phyloP scores from a whole-genome alignment of 2,888 invertebrate genomes.

The Andrena hattorfiana region DNA sequence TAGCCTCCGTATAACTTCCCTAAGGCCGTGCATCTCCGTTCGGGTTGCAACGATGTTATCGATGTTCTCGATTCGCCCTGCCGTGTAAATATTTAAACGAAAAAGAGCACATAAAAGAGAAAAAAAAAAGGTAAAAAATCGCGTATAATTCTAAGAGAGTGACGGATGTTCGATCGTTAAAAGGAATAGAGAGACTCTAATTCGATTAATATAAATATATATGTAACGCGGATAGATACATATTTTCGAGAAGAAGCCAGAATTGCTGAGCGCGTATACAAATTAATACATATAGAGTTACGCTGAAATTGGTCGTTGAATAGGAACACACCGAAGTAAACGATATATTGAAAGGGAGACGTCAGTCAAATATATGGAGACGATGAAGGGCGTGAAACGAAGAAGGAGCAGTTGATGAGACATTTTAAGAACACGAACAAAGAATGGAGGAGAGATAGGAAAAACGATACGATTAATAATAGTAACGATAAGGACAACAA shows the following conservation, averaged over 20 bases:
- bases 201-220: background rate
- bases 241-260: constrained; percentile 45
- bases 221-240: constrained; percentile 16
- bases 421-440: background rate
- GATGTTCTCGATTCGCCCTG: background rate
- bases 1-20: background rate
- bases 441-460: background rate
- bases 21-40: background rate
- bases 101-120: background rate
- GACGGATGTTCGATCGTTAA: constrained; percentile 50
- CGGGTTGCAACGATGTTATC: background rate
- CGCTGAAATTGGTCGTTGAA: background rate
- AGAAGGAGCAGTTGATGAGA: background rate
- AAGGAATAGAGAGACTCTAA: constrained; percentile 11
- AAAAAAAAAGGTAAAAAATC: background rate
- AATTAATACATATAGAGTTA: constrained; percentile 2
- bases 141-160: constrained; percentile 25
- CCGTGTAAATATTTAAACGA: constrained; percentile 43
- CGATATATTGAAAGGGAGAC: background rate
- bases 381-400: background rate
- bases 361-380: background rate
- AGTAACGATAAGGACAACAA: constrained; percentile 18
- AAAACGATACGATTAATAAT: background rate
- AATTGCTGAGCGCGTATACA: background rate
- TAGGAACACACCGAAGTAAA: background rate